Evolutionary conservation across 2,888 invertebrate genomes (phyloP).

Genomic region (Heliconius charithonia): DNA sequence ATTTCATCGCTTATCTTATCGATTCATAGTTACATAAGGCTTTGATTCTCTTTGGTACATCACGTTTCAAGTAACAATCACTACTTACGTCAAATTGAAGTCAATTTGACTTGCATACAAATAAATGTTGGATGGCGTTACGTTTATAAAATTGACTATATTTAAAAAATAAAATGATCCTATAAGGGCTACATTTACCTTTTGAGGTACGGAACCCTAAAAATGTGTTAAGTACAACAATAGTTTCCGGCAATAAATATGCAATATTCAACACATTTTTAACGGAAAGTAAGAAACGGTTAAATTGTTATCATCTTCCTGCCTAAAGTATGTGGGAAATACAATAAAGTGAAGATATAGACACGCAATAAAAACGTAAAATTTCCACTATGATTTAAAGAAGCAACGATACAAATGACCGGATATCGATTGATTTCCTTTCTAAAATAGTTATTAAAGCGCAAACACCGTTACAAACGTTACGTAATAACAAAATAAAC

Average conservation of each 20-base stretch:
- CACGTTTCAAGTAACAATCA: background rate
- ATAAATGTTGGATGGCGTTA: no score
- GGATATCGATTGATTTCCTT: constrained; percentile 15
- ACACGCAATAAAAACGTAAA: background rate
- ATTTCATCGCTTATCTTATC: background rate
- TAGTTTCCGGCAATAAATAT: background rate
- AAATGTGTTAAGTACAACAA: no score
- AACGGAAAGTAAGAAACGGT: background rate
- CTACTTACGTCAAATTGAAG: background rate
- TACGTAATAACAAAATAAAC: constrained; percentile 20
- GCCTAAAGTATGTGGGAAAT: background rate
- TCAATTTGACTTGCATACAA: background rate
- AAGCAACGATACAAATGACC: background rate
- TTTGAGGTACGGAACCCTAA: no score
- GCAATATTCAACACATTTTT: background rate
- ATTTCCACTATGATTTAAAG: background rate
- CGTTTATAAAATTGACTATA: no score
- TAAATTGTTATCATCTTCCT: background rate
- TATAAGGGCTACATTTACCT: no score
- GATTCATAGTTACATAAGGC: background rate
- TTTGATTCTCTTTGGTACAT: background rate
- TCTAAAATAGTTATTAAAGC: constrained; percentile 7
- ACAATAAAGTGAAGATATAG: background rate
- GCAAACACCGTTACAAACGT: background rate
- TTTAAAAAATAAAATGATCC: no score